phyloP scores from a whole-genome alignment of 2,888 invertebrate species.

The Phytoseiulus persimilis region DNA sequence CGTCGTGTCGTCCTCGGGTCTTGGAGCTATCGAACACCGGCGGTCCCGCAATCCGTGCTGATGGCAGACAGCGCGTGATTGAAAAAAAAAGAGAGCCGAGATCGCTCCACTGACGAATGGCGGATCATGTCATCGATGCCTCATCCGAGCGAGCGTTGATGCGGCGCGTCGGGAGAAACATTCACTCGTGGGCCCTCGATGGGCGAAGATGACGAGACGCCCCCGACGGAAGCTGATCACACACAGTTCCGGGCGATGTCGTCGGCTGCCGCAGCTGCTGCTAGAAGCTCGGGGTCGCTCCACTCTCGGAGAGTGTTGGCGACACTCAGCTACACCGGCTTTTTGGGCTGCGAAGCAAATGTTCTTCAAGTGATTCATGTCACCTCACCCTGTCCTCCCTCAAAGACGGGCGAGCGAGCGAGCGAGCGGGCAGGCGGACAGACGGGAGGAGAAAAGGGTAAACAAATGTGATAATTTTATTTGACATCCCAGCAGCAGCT shows the following conservation, averaged over 20 bases:
- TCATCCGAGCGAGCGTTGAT: not conserved
- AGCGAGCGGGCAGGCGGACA: too few species aligned
- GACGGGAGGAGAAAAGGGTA: not conserved
- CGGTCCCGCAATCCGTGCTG: not conserved
- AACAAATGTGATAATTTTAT: not conserved
- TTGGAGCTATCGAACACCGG: not conserved
- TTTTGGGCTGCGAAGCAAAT: not conserved
- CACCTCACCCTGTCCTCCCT: not conserved
- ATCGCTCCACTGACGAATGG: not conserved
- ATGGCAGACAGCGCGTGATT: not conserved
- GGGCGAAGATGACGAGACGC: not conserved
- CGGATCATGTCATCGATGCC: not conserved
- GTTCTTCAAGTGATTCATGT: not conserved
- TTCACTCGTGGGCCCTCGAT: not conserved
- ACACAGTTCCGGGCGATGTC: not conserved
- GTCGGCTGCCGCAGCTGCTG: not conserved
- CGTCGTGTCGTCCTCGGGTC: not conserved
- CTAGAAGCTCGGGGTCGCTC: not conserved
- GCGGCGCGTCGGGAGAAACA: not conserved
- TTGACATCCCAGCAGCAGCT: not conserved
- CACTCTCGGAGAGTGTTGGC: not conserved
- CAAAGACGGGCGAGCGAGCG: not conserved
- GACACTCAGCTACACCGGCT: not conserved
- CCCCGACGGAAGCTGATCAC: not conserved
- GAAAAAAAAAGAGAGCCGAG: not conserved